These are phyloP conservation scores for Dicroscelio sp. DNA, from an alignment of 2,888 invertebrate species.

Conservation along the genomic window DNA sequence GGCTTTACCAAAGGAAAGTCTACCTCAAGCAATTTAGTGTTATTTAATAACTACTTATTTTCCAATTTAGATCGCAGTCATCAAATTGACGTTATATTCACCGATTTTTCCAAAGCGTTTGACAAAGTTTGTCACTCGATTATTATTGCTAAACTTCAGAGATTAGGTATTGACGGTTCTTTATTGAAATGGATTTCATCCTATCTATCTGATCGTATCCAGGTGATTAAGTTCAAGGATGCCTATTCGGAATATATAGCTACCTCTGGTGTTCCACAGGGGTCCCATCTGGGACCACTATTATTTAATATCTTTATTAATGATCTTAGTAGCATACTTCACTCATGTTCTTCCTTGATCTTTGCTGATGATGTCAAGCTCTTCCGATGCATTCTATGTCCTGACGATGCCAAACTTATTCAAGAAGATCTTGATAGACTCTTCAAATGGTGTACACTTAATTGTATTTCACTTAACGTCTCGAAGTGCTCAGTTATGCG, in stretches of 20 bases:
- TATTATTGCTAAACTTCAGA: neutral
- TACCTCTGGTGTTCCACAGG: neutral
- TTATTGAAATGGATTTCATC: neutral
- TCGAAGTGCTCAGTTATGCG: neutral
- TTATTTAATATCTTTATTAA: neutral
- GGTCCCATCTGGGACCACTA: neutral
- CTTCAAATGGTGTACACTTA: neutral
- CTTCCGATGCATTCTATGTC: neutral
- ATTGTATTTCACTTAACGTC: neutral
- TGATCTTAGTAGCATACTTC: neutral
- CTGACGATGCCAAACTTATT: neutral
- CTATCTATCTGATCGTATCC: neutral
- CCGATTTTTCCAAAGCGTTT: neutral
- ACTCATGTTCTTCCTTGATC: neutral
- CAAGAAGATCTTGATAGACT: neutral
- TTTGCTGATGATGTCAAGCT: neutral
- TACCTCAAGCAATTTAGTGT: neutral
- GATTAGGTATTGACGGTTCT: neutral
- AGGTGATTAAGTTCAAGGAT: neutral
- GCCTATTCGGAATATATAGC: neutral
- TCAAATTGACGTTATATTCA: neutral
- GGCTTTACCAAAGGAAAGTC: neutral
- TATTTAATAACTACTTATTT: neutral
- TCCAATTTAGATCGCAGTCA: neutral
- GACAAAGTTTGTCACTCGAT: neutral